Conservation (phyloP, 2,113 vertebrate genomes). For the Neodon shergylaensis region DNA sequence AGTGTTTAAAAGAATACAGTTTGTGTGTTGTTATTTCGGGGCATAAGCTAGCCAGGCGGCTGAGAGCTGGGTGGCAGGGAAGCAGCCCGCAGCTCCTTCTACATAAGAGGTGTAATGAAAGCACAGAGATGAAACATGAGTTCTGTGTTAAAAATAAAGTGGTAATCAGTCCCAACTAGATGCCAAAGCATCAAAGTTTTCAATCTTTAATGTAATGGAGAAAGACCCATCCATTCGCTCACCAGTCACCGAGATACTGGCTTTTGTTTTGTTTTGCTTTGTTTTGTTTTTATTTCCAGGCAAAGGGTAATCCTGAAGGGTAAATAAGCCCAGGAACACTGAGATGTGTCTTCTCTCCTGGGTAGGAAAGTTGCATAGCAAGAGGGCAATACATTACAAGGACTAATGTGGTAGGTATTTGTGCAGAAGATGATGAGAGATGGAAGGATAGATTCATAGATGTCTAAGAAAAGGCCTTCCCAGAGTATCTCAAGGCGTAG, state of each 20-base stretch:
- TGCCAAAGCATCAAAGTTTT: background rate
- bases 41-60: too few relatives aligned
- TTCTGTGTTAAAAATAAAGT: background rate
- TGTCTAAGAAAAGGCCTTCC: background rate
- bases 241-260: background rate
- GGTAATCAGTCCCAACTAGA: background rate
- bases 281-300: background rate
- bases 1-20: too few relatives aligned
- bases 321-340: constrained; percentile 1
- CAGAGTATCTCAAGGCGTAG: background rate
- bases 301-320: background rate
- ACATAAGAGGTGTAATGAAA: background rate
- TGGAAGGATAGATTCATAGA: background rate
- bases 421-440: background rate
- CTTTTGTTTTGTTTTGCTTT: background rate
- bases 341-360: background rate
- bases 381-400: background rate
- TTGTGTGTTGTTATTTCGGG: too few relatives aligned
- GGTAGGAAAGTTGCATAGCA: background rate
- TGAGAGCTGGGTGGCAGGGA: too few relatives aligned
- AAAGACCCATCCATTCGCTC: background rate
- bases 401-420: background rate
- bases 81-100: too few relatives aligned
- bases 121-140: background rate
- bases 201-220: constrained; percentile 22